Percentiles rank a stretch among this genome's conserved stretches.
Conservation (phyloP, 2,113 vertebrate genomes). For the Podarcis cretensis region DNA sequence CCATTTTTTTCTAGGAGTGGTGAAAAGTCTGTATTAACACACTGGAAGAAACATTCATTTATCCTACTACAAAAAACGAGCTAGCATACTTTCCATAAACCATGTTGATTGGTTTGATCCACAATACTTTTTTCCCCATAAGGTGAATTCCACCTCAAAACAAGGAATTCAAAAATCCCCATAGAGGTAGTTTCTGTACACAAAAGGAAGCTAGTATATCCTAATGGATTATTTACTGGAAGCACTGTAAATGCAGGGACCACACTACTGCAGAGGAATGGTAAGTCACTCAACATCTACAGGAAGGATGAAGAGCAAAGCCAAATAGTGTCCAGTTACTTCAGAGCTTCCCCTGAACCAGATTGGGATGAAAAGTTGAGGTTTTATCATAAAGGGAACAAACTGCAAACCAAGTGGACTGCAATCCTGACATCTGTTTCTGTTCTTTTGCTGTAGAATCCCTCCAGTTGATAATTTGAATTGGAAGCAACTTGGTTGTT, state of each 20-base stretch:
- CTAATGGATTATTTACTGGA: slow-evolving; percentile 59
- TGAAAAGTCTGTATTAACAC: slow-evolving; percentile 60
- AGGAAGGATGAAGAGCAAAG: slow-evolving; percentile 55
- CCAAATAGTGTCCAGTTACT: slow-evolving; percentile 51
- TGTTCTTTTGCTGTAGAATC: slow-evolving; percentile 72
- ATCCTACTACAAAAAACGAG: slow-evolving; percentile 36
- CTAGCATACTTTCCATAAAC: slow-evolving; percentile 19
- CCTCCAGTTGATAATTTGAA: slow-evolving; percentile 74
- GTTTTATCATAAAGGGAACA: slow-evolving; percentile 67
- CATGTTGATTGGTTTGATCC: slow-evolving; percentile 34
- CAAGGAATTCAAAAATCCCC: slow-evolving; percentile 47
- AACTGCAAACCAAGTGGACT: slow-evolving; percentile 65
- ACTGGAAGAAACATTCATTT: slow-evolving; percentile 35
- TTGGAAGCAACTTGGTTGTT: slow-evolving; percentile 75
- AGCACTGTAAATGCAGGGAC: slow-evolving; percentile 57
- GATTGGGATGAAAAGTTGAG: slow-evolving; percentile 56
- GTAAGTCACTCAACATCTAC: slow-evolving; percentile 55
- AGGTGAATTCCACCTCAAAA: slow-evolving; percentile 21
- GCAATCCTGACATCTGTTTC: slow-evolving; percentile 74
- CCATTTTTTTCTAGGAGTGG: slow-evolving; percentile 53
- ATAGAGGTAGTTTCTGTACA: slow-evolving; percentile 41
- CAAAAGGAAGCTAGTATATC: slow-evolving; percentile 57
- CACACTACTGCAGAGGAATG: slow-evolving; percentile 38
- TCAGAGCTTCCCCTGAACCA: slow-evolving; percentile 54
- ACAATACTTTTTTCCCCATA: slow-evolving; percentile 57